Conservation (phyloP, 2,113 vertebrate genomes). For the Candoia aspera region DNA sequence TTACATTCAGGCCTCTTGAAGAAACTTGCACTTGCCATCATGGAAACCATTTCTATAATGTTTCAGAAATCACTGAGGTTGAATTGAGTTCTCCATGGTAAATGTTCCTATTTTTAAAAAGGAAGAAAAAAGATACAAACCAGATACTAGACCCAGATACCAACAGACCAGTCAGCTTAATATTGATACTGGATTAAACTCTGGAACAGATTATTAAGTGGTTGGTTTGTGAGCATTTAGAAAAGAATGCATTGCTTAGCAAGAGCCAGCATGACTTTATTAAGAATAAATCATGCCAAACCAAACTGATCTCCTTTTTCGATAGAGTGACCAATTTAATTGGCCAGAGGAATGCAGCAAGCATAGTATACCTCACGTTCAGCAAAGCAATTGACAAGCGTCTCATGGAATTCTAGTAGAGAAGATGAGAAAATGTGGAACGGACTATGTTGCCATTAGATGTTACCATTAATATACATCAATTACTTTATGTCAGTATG, state of each 20-base stretch:
- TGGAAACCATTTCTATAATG: not conserved
- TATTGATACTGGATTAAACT: not conserved
- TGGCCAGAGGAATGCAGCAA: not conserved
- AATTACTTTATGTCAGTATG: not conserved
- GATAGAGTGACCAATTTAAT: not conserved
- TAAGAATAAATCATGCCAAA: not conserved
- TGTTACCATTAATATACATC: not conserved
- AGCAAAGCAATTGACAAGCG: not conserved
- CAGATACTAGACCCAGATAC: not conserved
- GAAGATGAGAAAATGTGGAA: not conserved
- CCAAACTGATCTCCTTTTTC: not conserved
- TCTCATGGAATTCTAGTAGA: not conserved
- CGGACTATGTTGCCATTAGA: not conserved
- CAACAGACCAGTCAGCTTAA: not conserved
- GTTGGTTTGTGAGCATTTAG: not conserved
- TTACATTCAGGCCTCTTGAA: too few relatives aligned
- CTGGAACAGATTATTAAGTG: not conserved
- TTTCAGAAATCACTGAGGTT: not conserved
- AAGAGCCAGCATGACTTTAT: not conserved
- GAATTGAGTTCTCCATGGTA: not conserved
- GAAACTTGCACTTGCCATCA: too few relatives aligned
- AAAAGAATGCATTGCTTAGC: not conserved
- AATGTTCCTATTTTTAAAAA: not conserved
- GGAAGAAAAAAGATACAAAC: not conserved
- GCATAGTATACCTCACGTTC: not conserved